phyloP scores from a whole-genome alignment of 2,113 vertebrate genomes.

The Aplodontia rufa region DNA sequence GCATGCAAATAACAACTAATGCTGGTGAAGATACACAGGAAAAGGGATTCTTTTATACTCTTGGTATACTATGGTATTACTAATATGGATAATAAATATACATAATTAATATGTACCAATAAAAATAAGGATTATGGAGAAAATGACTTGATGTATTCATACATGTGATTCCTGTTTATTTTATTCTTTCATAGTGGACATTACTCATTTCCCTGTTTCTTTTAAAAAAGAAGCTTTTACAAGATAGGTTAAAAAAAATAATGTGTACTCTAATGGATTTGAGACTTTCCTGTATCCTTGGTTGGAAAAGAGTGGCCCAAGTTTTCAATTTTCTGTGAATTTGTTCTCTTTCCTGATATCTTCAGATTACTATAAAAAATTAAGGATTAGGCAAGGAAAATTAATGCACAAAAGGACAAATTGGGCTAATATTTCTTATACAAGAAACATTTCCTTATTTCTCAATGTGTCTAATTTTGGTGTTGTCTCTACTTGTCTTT shows the following conservation, averaged over 20 bases:
- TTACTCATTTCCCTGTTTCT: background rate
- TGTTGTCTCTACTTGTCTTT: background rate
- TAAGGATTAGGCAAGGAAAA: background rate
- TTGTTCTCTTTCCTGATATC: background rate
- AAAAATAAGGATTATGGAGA: no score
- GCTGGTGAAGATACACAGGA: no score
- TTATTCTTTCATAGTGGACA: background rate
- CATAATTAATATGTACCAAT: no score
- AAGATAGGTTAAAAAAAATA: background rate
- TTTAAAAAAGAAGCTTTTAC: background rate
- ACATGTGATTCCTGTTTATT: background rate
- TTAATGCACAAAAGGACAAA: background rate
- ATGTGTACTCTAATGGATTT: background rate
- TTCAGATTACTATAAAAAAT: background rate
- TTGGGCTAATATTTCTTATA: background rate
- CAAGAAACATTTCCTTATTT: background rate
- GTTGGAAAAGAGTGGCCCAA: background rate
- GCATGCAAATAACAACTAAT: no score
- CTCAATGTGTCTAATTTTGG: background rate
- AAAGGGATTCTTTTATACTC: no score
- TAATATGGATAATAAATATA: no score
- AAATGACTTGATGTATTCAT: background rate
- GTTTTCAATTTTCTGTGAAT: background rate
- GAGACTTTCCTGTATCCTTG: background rate
- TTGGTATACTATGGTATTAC: no score